Percentiles rank a stretch among this genome's conserved stretches.
Conservation (phyloP, 2,113 vertebrate genomes). For the Choloepus hoffmanni region DNA sequence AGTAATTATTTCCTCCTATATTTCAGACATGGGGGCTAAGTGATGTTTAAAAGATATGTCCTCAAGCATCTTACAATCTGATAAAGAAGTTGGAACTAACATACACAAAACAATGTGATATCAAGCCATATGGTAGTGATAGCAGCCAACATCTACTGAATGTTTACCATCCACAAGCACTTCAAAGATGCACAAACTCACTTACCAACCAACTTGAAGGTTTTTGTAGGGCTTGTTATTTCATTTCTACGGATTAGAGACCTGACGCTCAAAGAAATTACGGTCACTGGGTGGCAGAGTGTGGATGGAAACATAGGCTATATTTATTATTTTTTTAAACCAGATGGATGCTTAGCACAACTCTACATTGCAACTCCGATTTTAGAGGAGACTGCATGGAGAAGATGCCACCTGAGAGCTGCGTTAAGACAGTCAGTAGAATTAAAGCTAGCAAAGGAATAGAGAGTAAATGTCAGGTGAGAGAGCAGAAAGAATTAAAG, state of each 20-base stretch:
- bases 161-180: background rate
- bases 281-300: background rate
- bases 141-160: background rate
- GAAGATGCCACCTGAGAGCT: too few relatives aligned
- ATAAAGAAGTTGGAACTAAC: background rate
- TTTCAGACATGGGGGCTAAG: too few relatives aligned
- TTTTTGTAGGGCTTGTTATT: rapidly evolving
- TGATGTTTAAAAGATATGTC: background rate
- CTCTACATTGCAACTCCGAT: background rate
- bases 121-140: rapidly evolving
- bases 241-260: background rate
- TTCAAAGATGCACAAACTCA: too few relatives aligned
- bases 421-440: background rate
- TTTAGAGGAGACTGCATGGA: background rate
- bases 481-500: too few relatives aligned
- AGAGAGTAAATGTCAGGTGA: rapidly evolving
- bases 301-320: background rate
- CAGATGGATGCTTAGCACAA: background rate
- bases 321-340: background rate
- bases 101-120: background rate
- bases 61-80: background rate
- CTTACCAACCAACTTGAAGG: background rate
- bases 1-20: background rate
- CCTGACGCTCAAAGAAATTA: background rate
- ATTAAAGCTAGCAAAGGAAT: background rate